phyloP scores from a whole-genome alignment of 2,888 invertebrate species.

The Physocephala rufipes region DNA sequence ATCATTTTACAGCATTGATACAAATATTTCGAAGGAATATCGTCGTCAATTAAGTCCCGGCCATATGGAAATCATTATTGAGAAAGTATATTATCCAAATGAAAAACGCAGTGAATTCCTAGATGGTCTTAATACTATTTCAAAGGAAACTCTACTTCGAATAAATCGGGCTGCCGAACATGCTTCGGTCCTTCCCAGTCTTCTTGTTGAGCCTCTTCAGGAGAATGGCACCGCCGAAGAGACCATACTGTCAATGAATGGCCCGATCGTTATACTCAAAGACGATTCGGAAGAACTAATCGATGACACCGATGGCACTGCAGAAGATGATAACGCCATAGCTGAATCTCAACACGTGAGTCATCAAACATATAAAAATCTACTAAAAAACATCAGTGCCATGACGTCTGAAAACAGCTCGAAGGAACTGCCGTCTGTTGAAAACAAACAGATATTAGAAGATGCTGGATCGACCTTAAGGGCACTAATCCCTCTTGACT shows the following conservation, averaged over 20 bases:
- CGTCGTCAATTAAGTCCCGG: slow-evolving; percentile 56
- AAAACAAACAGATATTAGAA: slow-evolving; percentile 46
- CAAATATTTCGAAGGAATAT: slow-evolving; percentile 55
- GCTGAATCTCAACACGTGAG: slow-evolving; percentile 59
- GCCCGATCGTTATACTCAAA: slow-evolving; percentile 67
- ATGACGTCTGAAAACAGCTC: slow-evolving; percentile 30
- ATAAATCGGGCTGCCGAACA: slow-evolving; percentile 69
- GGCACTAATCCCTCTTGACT: not conserved
- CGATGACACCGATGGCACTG: slow-evolving; percentile 59
- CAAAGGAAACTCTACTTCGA: slow-evolving; percentile 72
- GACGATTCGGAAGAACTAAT: slow-evolving; percentile 67
- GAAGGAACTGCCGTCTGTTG: slow-evolving; percentile 42
- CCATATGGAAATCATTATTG: slow-evolving; percentile 58
- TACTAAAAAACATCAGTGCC: slow-evolving; percentile 42
- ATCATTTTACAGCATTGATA: slow-evolving; percentile 52
- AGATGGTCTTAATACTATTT: slow-evolving; percentile 68
- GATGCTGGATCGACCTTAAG: not conserved
- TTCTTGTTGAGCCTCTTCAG: slow-evolving; percentile 49
- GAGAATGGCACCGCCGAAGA: slow-evolving; percentile 31
- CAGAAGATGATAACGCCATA: slow-evolving; percentile 67
- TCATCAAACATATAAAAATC: slow-evolving; percentile 49
- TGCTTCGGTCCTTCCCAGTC: slow-evolving; percentile 55
- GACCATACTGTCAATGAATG: slow-evolving; percentile 39
- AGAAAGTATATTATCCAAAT: slow-evolving; percentile 45
- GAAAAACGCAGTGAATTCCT: slow-evolving; percentile 67